phyloP scores from a whole-genome alignment of 1,140 invertebrate species.

The Riptortus pedestris region DNA sequence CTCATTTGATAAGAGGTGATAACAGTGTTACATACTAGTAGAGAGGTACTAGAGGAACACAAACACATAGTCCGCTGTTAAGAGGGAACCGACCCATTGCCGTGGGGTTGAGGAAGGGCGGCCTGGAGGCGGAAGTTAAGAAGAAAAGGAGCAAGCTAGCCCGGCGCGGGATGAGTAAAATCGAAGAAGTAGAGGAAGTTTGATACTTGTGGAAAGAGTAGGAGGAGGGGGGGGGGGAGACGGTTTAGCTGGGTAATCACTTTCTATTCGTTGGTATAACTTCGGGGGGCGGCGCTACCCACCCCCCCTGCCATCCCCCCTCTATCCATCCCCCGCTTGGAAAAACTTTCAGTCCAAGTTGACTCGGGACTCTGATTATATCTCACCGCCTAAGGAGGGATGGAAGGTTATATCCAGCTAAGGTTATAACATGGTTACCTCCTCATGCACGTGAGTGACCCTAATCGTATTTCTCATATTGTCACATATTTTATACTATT shows the following conservation, averaged over 20 bases:
- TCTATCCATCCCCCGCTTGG: neutral
- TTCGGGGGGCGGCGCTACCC: neutral
- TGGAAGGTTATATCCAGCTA: neutral
- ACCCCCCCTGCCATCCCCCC: neutral
- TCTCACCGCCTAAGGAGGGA: neutral
- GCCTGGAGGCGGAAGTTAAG: slow-evolving; percentile 9
- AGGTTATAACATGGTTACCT: slow-evolving; percentile 11
- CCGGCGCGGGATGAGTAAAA: slow-evolving; percentile 17
- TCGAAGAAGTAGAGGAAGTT: slow-evolving; percentile 17
- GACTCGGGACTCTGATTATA: slow-evolving; percentile 14
- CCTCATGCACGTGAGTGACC: slow-evolving; percentile 8
- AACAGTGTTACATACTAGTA: no score
- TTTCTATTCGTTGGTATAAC: slow-evolving; percentile 18
- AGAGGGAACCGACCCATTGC: no score
- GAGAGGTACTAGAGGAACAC: no score
- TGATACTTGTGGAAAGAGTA: neutral
- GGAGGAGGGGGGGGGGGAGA: slow-evolving; percentile 4
- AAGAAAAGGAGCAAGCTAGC: slow-evolving; percentile 7
- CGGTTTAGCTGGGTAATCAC: slow-evolving; percentile 11
- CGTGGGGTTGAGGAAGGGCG: no score
- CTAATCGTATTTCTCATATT: no score
- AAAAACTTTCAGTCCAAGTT: slow-evolving; percentile 14
- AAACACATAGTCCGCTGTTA: no score
- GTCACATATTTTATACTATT: no score
- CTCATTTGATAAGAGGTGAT: no score